Conservation (phyloP, 2,113 vertebrate species). For the Carassius auratus region DNA sequence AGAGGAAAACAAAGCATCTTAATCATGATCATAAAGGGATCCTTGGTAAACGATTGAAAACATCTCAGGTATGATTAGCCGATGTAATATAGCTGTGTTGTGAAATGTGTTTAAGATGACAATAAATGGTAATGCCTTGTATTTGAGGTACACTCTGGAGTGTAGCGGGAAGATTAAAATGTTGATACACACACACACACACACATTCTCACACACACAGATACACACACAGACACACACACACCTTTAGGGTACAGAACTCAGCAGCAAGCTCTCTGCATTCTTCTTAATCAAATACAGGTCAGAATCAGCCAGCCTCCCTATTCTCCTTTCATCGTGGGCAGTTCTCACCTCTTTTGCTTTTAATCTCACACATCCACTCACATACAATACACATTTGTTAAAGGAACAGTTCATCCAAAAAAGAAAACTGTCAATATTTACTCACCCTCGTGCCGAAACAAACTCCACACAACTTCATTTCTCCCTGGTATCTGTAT, state of each 20-base stretch:
- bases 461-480: neutral
- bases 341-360: conserved; percentile 6
- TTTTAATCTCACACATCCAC: conserved; percentile 44
- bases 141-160: conserved; percentile 16
- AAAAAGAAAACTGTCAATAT: neutral
- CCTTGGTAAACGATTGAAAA: conserved; percentile 23
- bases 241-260: conserved; percentile 13
- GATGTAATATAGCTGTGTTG: neutral
- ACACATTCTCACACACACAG: neutral
- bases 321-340: conserved; percentile 47
- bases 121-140: conserved; percentile 1
- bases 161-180: conserved; percentile 38
- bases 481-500: neutral
- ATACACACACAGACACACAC: conserved; percentile 30
- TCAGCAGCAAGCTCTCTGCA: conserved; percentile 21
- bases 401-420: neutral
- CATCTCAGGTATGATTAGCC: conserved; percentile 28
- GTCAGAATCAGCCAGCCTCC: conserved; percentile 34
- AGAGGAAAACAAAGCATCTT: neutral
- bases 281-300: conserved; percentile 52
- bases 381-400: conserved; percentile 16
- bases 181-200: conserved; percentile 19
- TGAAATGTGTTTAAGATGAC: conserved; percentile 25
- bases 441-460: neutral
- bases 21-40: neutral